Evolutionary conservation across 1,140 invertebrate species (phyloP), one percentile per base, ranked within the genome.

Genomic region (Sarcophaga bullata): DNA sequence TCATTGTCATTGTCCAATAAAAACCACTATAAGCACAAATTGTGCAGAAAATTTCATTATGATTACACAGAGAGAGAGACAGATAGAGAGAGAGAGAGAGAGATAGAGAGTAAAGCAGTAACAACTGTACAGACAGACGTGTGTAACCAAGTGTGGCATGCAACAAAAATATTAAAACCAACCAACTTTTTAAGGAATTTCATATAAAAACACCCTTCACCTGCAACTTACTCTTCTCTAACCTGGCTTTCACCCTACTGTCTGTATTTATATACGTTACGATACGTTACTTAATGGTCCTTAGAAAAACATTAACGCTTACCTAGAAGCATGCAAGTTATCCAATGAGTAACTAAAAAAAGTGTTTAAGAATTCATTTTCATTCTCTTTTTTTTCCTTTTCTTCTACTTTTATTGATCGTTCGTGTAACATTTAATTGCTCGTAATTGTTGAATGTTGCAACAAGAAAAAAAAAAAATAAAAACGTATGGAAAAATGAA

Each of bases 21-120:
- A 68, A 68, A 68, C 62, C 62, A 25, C n/a, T 19, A 68, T 68
- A 19, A 19, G 62, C 62, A 68, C 62, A 68, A 68, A 68, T 68
- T 68, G 62, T 68, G 62, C 62, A 68, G 62, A 68, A 68, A 68
- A 68, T 68, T 68, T 68, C 62, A 68, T 68, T 68, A 68, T 68
- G 62, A 68, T 68, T 68, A 19, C 9, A 68, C n/a, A 19, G 62
- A 68, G 3, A 68, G 62, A 68, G 17, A 68, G 62, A 25, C 7
- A 19, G 62, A 15, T 19, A 17, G 52, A 58, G n/a, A 15, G 54
- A 58, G 15, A n/a, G 54, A 58, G 13, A 7, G 54, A 58, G 13
- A n/a, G 11, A 58, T 0, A 7, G 11, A 58, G 13, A 2, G 54
- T n/a, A 6, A n/a, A n/a, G 13, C 54, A 15, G 13, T 37, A 37